Conservation (phyloP, 2,888 invertebrate species). For the Alsophila aescularia region DNA sequence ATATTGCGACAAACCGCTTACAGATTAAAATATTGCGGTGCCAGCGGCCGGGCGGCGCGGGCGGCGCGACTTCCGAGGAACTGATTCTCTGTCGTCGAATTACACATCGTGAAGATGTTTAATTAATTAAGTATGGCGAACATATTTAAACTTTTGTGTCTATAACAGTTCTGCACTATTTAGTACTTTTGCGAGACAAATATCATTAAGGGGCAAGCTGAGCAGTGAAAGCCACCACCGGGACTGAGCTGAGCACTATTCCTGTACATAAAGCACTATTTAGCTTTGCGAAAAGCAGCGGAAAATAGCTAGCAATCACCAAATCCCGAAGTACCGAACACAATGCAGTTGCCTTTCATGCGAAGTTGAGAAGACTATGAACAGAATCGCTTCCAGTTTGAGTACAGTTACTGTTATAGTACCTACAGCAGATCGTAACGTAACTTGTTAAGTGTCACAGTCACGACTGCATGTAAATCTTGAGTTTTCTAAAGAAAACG, state of each 20-base stretch:
- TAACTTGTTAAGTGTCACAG: constrained; percentile 28
- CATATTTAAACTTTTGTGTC: too few relatives aligned
- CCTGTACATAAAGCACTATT: too few relatives aligned
- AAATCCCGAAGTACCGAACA: neutral
- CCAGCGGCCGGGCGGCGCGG: constrained; percentile 50
- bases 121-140: neutral
- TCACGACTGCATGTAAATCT: constrained; percentile 35
- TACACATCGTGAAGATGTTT: neutral
- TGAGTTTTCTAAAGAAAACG: constrained; percentile 10
- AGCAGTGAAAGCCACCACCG: too few relatives aligned
- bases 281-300: neutral
- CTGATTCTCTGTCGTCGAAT: constrained; percentile 15
- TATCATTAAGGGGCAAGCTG: too few relatives aligned
- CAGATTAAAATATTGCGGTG: constrained; percentile 64
- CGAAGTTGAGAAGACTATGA: constrained; percentile 11
- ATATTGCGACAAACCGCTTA: constrained; percentile 65
- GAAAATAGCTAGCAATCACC: neutral
- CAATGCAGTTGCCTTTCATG: constrained; percentile 6
- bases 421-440: too few relatives aligned
- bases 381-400: constrained; percentile 16
- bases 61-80: constrained; percentile 36
- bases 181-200: too few relatives aligned
- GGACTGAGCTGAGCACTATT: too few relatives aligned
- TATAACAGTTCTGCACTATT: too few relatives aligned
- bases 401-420: too few relatives aligned